These are phyloP conservation scores for Eremobia ochroleuca DNA, from an alignment of 2,888 invertebrate species.

Conservation along the genomic window DNA sequence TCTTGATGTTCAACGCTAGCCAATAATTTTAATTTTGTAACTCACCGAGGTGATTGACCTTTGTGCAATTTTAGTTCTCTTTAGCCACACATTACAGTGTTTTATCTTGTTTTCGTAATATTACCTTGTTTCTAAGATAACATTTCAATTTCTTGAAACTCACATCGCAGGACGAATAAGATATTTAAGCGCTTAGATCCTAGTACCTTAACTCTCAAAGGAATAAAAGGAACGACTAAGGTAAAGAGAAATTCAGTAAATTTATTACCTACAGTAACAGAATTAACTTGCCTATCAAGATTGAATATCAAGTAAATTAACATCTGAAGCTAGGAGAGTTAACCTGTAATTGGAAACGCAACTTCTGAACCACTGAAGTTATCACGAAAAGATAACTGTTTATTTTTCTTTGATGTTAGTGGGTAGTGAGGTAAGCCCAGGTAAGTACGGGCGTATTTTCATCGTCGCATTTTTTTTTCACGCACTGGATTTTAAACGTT, in stretches of 20 bases:
- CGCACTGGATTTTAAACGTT: neutral
- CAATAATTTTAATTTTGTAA: constrained; percentile 60
- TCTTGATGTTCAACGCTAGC: constrained; percentile 45
- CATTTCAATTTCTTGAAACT: constrained; percentile 14
- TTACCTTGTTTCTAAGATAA: neutral
- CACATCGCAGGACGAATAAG: constrained; percentile 4
- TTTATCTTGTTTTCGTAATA: constrained; percentile 33
- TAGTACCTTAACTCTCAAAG: constrained; percentile 13
- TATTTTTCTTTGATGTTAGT: constrained; percentile 1
- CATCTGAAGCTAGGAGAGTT: constrained; percentile 11
- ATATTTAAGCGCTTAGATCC: constrained; percentile 9
- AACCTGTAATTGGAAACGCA: constrained; percentile 23
- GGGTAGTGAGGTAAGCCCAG: neutral
- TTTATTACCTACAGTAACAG: constrained; percentile 16
- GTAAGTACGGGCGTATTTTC: neutral
- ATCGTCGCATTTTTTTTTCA: neutral
- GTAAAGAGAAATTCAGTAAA: constrained; percentile 10
- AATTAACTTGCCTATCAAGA: constrained; percentile 35
- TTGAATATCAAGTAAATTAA: constrained; percentile 47
- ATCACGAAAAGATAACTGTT: constrained; percentile 12
- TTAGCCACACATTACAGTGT: constrained; percentile 26
- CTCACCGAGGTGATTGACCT: constrained; percentile 53
- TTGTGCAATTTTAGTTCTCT: constrained; percentile 49
- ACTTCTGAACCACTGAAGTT: constrained; percentile 19
- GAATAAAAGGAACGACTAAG: neutral